Evolutionary conservation across 2,797 vertebrate genomes (phyloP), one percentile per base, ranked within the genome.

Genomic region (Zalophus californianus): DNA sequence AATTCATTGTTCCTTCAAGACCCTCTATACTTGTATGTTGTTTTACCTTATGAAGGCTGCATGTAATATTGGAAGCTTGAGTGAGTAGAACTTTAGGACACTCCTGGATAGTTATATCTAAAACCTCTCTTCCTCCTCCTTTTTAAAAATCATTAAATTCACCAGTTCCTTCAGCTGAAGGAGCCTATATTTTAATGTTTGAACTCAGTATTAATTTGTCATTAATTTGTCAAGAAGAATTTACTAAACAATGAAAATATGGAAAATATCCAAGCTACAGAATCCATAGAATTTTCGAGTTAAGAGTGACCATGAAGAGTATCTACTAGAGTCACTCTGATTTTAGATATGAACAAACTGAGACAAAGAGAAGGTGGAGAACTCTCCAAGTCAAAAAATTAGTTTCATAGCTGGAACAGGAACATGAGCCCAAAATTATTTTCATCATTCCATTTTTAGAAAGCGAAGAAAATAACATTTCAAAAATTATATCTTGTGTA

Each of bases 401-500:
- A 27, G 7, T 78, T 87, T 93, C 60, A 90, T 2, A 70, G 4
- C 18, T 20, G n/a, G 25, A 91, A 38, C 11, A 52, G 80, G 25
- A 64, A 86, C 25, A 35, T 1, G 27, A 14, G 9, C 25, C 35
- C 41, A 82, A 48, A 44, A 35, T 8, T 64, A 2, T 90, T 90
- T 60, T 41, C 25, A 21, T 85, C 41, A 75, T 86, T 92, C 21
- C 8, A 12, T 44, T 94, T 96, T 86, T 15, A 86, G 62, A 25
- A 62, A 90, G 56, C 72, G 83, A 96, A 97, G 77, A 85, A 82
- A 89, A 90, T 56, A 66, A 27, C 12, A 35, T n/a, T 82, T 94
- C 7, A 41, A 9, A 89, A 62, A 68, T 82, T 54, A 6, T 70
- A 54, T 70, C 72, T 52, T 62, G 4, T 68, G 18, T 7, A 27